These are phyloP conservation scores for Arctia plantaginis DNA, from an alignment of 2,888 invertebrate species.

Conservation along the genomic window DNA sequence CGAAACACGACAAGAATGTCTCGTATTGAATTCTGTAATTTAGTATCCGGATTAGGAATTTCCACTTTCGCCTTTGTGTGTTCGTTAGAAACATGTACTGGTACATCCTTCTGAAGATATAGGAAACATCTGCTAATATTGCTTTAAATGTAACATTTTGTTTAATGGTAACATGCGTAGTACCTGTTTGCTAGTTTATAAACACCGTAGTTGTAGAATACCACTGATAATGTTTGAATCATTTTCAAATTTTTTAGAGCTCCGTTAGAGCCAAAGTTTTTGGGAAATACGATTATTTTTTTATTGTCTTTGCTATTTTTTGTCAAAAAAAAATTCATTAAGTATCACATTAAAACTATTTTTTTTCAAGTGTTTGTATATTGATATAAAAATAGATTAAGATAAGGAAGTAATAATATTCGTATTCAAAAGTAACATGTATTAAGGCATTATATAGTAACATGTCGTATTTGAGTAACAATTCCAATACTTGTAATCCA, in stretches of 20 bases:
- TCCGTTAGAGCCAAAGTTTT: background rate
- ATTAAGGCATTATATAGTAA: background rate
- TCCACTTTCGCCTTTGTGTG: constrained; percentile 54
- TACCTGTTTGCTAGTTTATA: background rate
- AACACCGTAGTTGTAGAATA: background rate
- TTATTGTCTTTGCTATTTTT: no score
- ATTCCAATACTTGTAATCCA: constrained; percentile 4
- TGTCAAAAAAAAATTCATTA: no score
- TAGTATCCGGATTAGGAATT: constrained; percentile 54
- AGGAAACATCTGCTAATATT: constrained; percentile 16
- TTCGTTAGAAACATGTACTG: constrained; percentile 38
- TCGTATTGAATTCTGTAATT: constrained; percentile 59
- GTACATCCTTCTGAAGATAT: constrained; percentile 38
- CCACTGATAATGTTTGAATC: background rate
- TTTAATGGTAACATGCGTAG: background rate
- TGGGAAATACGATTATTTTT: background rate
- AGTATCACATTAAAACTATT: no score
- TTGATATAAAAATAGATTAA: no score
- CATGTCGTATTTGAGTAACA: background rate
- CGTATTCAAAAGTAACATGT: background rate
- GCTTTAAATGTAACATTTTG: background rate
- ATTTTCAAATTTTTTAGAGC: background rate
- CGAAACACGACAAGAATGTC: constrained; percentile 51
- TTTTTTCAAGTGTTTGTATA: no score
- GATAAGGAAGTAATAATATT: background rate